These are phyloP conservation scores for Napeogenes inachia DNA, from an alignment of 2,888 invertebrate species.

Conservation along the genomic window DNA sequence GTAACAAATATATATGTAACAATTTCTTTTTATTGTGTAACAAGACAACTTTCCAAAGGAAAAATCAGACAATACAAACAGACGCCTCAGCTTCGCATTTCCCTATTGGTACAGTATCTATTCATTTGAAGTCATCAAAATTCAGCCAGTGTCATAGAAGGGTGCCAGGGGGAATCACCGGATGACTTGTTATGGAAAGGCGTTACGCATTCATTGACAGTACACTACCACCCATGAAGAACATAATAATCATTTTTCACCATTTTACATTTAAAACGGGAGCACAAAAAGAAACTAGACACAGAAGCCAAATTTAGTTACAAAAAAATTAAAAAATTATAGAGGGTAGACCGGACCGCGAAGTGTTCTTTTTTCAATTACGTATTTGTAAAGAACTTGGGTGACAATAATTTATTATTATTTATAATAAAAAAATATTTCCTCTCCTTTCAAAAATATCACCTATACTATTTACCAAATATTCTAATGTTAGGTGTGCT, in stretches of 20 bases:
- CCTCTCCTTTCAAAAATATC: background rate
- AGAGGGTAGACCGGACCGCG: background rate
- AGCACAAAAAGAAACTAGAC: background rate
- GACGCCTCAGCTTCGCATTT: conserved; percentile 15
- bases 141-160: conserved; percentile 59
- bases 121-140: conserved; percentile 51
- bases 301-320: background rate
- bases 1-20: background rate
- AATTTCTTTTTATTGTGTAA: background rate
- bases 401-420: background rate
- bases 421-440: background rate
- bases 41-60: background rate
- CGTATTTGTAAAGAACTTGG: background rate
- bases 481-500: background rate
- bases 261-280: conserved; percentile 3
- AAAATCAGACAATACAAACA: conserved; percentile 12
- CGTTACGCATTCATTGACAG: conserved; percentile 48
- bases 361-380: background rate
- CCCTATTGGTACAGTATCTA: conserved; percentile 26
- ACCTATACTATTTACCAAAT: background rate
- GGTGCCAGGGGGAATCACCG: conserved; percentile 44
- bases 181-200: conserved; percentile 63
- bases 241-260: conserved; percentile 13
- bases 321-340: background rate
- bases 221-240: conserved; percentile 58